Percentiles rank a stretch among this genome's conserved stretches.
phyloP scores from a whole-genome alignment of 2,888 invertebrate genomes.

The Conus canariensis region DNA sequence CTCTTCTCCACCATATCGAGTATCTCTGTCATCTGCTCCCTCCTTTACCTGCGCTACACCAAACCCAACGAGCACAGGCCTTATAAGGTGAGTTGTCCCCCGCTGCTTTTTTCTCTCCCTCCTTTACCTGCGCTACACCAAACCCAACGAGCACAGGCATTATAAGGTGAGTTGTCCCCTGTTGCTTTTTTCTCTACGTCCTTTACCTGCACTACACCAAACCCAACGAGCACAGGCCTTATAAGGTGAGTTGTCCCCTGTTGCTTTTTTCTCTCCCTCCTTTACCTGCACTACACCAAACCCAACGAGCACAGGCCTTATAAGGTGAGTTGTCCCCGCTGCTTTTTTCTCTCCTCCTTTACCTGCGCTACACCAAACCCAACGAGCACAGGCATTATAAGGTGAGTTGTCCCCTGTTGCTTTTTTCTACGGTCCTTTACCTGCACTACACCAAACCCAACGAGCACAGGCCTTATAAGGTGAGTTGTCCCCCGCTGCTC shows the following conservation, averaged over 20 bases:
- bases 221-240: too few species aligned
- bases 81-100: conserved; percentile 61
- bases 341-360: too few species aligned
- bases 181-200: too few species aligned
- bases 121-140: conserved; percentile 65
- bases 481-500: too few species aligned
- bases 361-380: conserved; percentile 65
- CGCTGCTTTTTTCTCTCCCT: conserved; percentile 50
- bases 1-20: conserved; percentile 66
- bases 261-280: too few species aligned
- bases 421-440: conserved; percentile 60
- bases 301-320: too few species aligned
- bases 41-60: conserved; percentile 67
- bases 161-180: conserved; percentile 62
- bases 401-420: conserved; percentile 51
- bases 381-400: conserved; percentile 65
- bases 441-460: conserved; percentile 64
- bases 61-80: conserved; percentile 62
- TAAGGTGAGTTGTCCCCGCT: too few species aligned
- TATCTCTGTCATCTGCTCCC: conserved; percentile 58
- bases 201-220: too few species aligned
- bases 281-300: too few species aligned
- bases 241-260: too few species aligned
- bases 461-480: conserved; percentile 64
- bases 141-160: conserved; percentile 62